These are phyloP conservation scores for Diachrysia chrysitis DNA, from an alignment of 2,888 invertebrate genomes.

Conservation along the genomic window DNA sequence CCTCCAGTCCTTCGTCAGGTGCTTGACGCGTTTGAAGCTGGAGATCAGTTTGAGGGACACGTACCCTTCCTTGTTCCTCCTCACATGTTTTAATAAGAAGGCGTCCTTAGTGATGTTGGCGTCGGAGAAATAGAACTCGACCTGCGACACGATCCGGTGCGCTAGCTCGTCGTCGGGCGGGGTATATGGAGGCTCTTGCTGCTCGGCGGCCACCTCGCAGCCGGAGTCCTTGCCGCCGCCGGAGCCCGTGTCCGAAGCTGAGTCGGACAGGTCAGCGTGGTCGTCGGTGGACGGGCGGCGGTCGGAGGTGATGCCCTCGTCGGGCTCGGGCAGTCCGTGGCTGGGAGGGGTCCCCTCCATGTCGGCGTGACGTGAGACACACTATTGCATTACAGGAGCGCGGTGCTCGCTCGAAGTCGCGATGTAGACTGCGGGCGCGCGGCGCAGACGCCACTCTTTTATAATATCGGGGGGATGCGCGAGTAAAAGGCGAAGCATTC, in stretches of 20 bases:
- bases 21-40: constrained; percentile 98
- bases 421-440: constrained; percentile 86
- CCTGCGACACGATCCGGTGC: constrained; percentile 94
- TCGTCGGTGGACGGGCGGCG: constrained; percentile 89
- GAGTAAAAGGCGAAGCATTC: constrained; percentile 81
- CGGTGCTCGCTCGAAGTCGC: constrained; percentile 81
- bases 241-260: constrained; percentile 90
- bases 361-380: constrained; percentile 71
- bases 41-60: constrained; percentile 98
- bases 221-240: constrained; percentile 92
- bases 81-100: constrained; percentile 97
- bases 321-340: constrained; percentile 79
- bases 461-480: constrained; percentile 85
- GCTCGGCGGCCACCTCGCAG: constrained; percentile 89
- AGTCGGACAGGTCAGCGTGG: constrained; percentile 91
- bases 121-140: constrained; percentile 98
- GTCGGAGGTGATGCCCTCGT: constrained; percentile 85
- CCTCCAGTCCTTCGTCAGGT: constrained; percentile 97
- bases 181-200: constrained; percentile 90
- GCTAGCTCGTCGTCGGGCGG: constrained; percentile 94
- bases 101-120: constrained; percentile 98
- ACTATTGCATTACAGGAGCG: constrained; percentile 81
- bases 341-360: constrained; percentile 83
- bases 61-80: constrained; percentile 98
- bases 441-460: constrained; percentile 76